A percentile compares a stretch with the other conserved stretches of the same genome.
phyloP scores from a whole-genome alignment of 2,888 invertebrate species.

The Thecocarcelia acutangulata region DNA sequence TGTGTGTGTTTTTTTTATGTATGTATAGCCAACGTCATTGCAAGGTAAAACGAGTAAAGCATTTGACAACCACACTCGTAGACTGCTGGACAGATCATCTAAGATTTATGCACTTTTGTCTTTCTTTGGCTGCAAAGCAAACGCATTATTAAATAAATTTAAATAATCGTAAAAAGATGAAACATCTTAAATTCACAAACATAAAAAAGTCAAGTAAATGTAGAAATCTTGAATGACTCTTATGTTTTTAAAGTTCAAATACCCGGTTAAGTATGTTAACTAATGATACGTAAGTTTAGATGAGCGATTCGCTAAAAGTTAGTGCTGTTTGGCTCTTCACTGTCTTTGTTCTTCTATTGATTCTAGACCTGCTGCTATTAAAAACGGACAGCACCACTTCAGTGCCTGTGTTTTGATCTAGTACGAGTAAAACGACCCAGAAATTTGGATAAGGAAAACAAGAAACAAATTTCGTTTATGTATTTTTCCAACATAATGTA shows the following conservation, averaged over 20 bases:
- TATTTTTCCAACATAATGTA: no score
- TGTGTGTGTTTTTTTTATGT: background rate
- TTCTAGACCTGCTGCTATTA: no score
- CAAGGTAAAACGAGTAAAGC: constrained; percentile 28
- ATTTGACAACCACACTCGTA: constrained; percentile 22
- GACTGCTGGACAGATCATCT: constrained; percentile 11
- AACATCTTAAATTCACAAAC: constrained; percentile 17
- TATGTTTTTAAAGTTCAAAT: constrained; percentile 61
- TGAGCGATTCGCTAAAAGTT: background rate
- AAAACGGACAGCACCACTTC: no score
- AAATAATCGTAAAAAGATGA: constrained; percentile 7
- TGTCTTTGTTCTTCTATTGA: background rate
- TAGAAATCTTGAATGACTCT: constrained; percentile 57
- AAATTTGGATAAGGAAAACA: no score
- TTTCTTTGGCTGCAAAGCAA: constrained; percentile 31
- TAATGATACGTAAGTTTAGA: constrained; percentile 26
- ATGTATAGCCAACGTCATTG: constrained; percentile 27
- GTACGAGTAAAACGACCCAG: no score
- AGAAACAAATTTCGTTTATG: no score
- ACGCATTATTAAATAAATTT: constrained; percentile 40
- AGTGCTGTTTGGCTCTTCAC: background rate
- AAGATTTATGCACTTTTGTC: constrained; percentile 36
- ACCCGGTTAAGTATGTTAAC: constrained; percentile 53
- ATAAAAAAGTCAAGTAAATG: constrained; percentile 15
- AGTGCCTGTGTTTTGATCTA: no score